Evolutionary conservation across 1,140 invertebrate species (phyloP), one percentile per base, ranked within the genome.

Genomic region (Muscidifurax raptorellus): DNA sequence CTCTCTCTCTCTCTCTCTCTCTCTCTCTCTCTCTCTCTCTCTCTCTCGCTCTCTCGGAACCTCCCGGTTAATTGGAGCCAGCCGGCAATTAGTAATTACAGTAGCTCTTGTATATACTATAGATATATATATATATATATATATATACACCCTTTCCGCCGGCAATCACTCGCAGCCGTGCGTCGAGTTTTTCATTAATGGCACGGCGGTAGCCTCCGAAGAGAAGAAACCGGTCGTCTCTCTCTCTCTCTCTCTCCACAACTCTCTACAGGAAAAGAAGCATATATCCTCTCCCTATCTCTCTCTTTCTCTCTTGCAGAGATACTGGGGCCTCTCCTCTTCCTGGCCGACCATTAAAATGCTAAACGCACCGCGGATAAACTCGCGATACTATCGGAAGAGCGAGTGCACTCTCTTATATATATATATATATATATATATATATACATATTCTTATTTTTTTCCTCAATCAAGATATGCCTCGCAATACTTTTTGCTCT

Each of bases 21-120:
- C n/a, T n/a, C n/a, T n/a, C n/a, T n/a, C n/a, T n/a, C 28, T 22
- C 52, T 28, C 27, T 78, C 36, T 66, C 10, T 66, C 64, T 66
- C 64, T 66, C 22, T 66, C 22, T 64, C 52, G 4, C 52, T 64
- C 22, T n/a, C 52, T 64, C 22, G 4, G 4, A 27, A 52, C 47
- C 47, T 52, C 47, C 28, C 66, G 76, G 75, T 83, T 84, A 84
- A 84, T 80, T 84, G 82, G 76, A 27, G 67, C 30, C 47, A 28
- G 76, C 52, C 67, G 82, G 82, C 82, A 84, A 84, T 84, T 84
- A 84, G 82, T 84, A 84, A 84, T 84, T 84, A 84, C 82, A 25
- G 82, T 84, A 83, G 82, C 82, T 47, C 36, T 36, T 59, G 5
- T 25, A 25, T 47, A 32, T 27, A n/a, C 32, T 10, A 72, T 9